A percentile compares a stretch with the other conserved stretches of the same genome.
Evolutionary conservation across 2,797 vertebrate species (phyloP).

Genomic region (Alca torda): DNA sequence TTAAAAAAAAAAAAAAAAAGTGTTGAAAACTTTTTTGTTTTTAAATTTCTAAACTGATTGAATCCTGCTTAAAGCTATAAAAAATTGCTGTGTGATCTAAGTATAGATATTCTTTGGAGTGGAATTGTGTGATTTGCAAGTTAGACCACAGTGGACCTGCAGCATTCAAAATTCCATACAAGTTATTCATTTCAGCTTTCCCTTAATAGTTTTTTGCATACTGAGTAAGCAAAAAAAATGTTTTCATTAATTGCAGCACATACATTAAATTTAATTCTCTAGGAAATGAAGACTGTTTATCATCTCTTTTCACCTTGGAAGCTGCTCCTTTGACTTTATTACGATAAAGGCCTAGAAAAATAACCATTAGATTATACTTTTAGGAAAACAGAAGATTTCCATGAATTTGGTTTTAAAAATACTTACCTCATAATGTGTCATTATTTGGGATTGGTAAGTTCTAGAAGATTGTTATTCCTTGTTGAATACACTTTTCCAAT

Average conservation of each 20-base stretch:
- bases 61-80: background rate
- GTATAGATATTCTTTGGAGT: background rate
- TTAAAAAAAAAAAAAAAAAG: background rate
- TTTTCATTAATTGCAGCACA: background rate
- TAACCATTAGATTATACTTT: background rate
- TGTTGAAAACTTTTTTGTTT: background rate
- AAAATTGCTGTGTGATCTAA: rapidly evolving
- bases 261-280: background rate
- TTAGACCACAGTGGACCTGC: background rate
- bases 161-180: background rate
- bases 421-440: background rate
- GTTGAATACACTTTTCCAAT: background rate
- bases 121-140: background rate
- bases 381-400: background rate
- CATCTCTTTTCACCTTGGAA: background rate
- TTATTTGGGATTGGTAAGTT: background rate
- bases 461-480: background rate
- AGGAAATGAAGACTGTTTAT: background rate
- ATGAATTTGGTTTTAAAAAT: background rate
- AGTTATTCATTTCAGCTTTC: background rate
- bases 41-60: background rate
- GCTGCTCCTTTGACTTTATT: background rate
- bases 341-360: background rate
- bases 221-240: background rate
- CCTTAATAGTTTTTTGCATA: background rate